A percentile compares a stretch with the other conserved stretches of the same genome.
phyloP scores from a whole-genome alignment of 2,113 vertebrate genomes.

The Xiphophorus hellerii region DNA sequence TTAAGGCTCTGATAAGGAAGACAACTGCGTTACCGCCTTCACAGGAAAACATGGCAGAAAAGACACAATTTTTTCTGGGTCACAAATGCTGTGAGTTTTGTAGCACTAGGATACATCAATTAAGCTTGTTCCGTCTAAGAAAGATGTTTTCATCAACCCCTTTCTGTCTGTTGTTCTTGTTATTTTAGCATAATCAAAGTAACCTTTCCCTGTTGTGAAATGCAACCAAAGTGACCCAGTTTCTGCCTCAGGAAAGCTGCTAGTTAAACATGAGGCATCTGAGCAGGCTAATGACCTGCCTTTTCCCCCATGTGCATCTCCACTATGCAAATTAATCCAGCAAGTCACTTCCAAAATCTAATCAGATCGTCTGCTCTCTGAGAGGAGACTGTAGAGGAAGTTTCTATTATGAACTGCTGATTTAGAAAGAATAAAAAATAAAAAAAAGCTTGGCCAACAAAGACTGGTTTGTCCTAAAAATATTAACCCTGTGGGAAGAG shows the following conservation, averaged over 20 bases:
- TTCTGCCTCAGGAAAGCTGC: slow-evolving; percentile 26
- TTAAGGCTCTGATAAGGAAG: slow-evolving; percentile 28
- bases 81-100: slow-evolving; percentile 27
- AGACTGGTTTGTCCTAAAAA: not conserved
- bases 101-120: slow-evolving; percentile 20
- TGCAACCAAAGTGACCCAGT: slow-evolving; percentile 35
- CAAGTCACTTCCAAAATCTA: slow-evolving; percentile 49
- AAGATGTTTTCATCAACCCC: slow-evolving; percentile 3
- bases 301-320: slow-evolving; percentile 20
- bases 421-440: not conserved
- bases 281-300: slow-evolving; percentile 38
- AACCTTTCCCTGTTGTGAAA: slow-evolving; percentile 44
- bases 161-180: slow-evolving; percentile 22
- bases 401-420: slow-evolving; percentile 6
- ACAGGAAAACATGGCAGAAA: slow-evolving; percentile 29
- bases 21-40: slow-evolving; percentile 36
- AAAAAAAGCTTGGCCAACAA: not conserved
- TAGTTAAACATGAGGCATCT: slow-evolving; percentile 42
- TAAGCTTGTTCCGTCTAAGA: slow-evolving; percentile 15
- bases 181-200: slow-evolving; percentile 42
- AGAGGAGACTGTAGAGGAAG: slow-evolving; percentile 26
- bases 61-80: slow-evolving; percentile 46
- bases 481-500: too few species aligned
- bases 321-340: slow-evolving; percentile 57
- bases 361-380: slow-evolving; percentile 53